Evolutionary conservation across 2,888 invertebrate species (phyloP).

Genomic region (Drosophila meridionalis): DNA sequence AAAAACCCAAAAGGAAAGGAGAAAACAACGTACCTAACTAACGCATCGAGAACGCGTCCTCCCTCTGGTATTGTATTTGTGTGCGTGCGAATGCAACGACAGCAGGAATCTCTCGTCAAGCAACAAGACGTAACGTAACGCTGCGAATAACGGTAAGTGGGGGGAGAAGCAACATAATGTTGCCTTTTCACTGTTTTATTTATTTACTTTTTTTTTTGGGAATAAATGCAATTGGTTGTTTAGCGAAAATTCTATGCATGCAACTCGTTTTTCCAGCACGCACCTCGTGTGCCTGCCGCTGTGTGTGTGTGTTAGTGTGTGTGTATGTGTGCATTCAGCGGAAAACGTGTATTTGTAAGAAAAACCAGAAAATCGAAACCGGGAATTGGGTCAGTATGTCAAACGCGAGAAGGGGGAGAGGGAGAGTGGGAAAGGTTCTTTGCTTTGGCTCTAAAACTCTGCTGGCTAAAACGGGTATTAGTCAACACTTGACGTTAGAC

Average conservation of each 20-base stretch:
- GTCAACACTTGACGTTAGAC: slow-evolving; percentile 66
- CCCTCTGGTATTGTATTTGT: slow-evolving; percentile 14
- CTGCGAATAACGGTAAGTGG: slow-evolving; percentile 33
- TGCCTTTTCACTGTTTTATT: slow-evolving; percentile 2
- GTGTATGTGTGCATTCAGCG: slow-evolving; percentile 57
- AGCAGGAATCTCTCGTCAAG: slow-evolving; percentile 25
- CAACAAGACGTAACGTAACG: slow-evolving; percentile 28
- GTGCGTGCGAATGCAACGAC: slow-evolving; percentile 22
- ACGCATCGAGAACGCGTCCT: slow-evolving; percentile 20
- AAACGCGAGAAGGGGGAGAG: slow-evolving; percentile 36
- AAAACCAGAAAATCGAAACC: slow-evolving; percentile 83
- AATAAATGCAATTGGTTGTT: slow-evolving; percentile 17
- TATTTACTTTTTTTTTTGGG: slow-evolving; percentile 4
- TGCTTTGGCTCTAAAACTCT: slow-evolving; percentile 44
- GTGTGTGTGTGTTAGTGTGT: slow-evolving; percentile 13
- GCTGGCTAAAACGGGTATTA: slow-evolving; percentile 65
- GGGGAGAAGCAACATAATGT: not conserved
- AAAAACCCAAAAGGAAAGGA: slow-evolving; percentile 3
- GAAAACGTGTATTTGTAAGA: slow-evolving; percentile 75
- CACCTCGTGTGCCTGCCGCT: slow-evolving; percentile 18
- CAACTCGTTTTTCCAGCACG: slow-evolving; percentile 62
- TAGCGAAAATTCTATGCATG: slow-evolving; percentile 61
- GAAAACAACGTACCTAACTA: slow-evolving; percentile 27
- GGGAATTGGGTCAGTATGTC: slow-evolving; percentile 83
- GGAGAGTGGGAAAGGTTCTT: slow-evolving; percentile 45